Conservation (phyloP, 1,140 invertebrate genomes). For the Hypothenemus hampei region DNA sequence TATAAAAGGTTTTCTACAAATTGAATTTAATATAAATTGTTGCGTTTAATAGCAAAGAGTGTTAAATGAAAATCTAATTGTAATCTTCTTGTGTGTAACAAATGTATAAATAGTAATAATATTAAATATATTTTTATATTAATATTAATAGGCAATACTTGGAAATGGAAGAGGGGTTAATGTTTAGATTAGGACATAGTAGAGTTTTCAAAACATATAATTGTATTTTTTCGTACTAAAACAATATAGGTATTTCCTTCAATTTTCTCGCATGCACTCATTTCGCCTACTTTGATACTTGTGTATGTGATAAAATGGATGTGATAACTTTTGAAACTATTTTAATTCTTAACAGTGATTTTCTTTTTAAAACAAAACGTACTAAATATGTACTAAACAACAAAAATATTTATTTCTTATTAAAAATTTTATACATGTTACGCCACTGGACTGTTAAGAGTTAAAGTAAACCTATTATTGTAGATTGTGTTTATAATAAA, state of each 20-base stretch:
- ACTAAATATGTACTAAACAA: no score
- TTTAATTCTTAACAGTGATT: no score
- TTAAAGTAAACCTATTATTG: slow-evolving; percentile 30
- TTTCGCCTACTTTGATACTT: slow-evolving; percentile 30
- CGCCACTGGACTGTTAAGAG: no score
- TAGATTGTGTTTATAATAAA: slow-evolving; percentile 33
- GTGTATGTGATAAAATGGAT: slow-evolving; percentile 39
- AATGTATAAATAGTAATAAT: slow-evolving; percentile 25
- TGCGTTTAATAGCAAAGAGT: no score
- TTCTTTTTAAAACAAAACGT: no score
- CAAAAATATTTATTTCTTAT: no score
- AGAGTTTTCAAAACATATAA: slow-evolving; percentile 31
- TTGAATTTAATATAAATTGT: not conserved
- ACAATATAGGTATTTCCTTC: slow-evolving; percentile 20
- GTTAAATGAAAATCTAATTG: not conserved
- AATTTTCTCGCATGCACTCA: slow-evolving; percentile 28
- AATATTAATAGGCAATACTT: slow-evolving; percentile 30
- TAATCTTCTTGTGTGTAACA: not conserved
- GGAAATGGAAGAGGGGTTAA: slow-evolving; percentile 27
- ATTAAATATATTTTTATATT: slow-evolving; percentile 38
- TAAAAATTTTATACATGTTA: no score
- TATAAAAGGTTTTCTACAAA: slow-evolving; percentile 11
- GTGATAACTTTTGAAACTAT: slow-evolving; percentile 36
- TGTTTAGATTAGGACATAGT: slow-evolving; percentile 22
- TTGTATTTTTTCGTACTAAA: slow-evolving; percentile 19